These are phyloP conservation scores for Dromococcyx pavoninus DNA, from an alignment of 2,797 vertebrate species.

Conservation along the genomic window DNA sequence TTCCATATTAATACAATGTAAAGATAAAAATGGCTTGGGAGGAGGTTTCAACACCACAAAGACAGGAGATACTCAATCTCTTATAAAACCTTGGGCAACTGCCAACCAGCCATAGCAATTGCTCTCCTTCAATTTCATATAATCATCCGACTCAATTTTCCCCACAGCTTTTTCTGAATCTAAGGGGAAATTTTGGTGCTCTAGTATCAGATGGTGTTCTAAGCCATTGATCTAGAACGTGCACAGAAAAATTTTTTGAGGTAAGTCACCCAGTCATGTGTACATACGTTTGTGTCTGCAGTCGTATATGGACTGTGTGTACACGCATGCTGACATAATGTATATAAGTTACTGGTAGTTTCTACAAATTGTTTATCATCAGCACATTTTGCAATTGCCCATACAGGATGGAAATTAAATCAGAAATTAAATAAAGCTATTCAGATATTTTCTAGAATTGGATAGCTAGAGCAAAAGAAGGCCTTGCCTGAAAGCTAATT, in stretches of 20 bases:
- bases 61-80: not conserved
- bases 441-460: not conserved
- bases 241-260: not conserved
- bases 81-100: not conserved
- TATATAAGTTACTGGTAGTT: not conserved
- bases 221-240: not conserved
- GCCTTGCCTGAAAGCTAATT: not conserved
- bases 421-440: not conserved
- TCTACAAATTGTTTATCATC: not conserved
- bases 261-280: not conserved
- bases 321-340: accelerated
- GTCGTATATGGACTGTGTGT: no score
- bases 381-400: not conserved
- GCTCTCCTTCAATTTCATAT: not conserved
- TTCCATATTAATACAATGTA: not conserved
- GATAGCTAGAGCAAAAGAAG: not conserved
- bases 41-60: not conserved
- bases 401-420: not conserved
- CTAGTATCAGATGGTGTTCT: not conserved
- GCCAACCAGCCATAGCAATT: not conserved
- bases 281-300: not conserved
- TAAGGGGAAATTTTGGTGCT: not conserved
- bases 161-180: not conserved
- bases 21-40: not conserved
- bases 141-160: not conserved